Base-by-base conservation (phyloP, 2,113 vertebrate species). In the Platichthys stellatus region DNA sequence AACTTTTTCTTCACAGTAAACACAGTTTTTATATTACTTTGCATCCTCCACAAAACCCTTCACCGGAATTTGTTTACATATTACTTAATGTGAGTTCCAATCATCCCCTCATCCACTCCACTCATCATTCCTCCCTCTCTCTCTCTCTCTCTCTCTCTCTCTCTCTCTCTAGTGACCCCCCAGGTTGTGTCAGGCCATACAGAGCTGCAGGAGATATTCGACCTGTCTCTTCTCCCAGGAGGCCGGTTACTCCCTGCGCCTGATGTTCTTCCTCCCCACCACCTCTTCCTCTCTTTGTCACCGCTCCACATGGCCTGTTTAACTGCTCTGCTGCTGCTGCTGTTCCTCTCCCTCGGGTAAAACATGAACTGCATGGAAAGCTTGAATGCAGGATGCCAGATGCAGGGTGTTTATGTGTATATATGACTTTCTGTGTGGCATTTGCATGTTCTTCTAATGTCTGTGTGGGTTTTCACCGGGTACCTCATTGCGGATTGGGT, bases 121-220 rank as follows among this genome's bases (percentile, higher is more conserved):
- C 17, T 57, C 54, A 57, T 24, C n/a, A 24, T 54, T 2, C 3
- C 49, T 54, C 51, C 9, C 51, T 10, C 51, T n/a, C 51, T 7
- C 51, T 10, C 54, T 12, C 54, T 23, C 54, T 51, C 49, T 20
- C 49, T 20, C 49, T 20, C 51, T 7, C 51, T 10, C 54, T 12
- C 54, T 21, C 21, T 24, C 21, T 26, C 24, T 24, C 24, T 23
- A 94, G 94, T 94, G 78, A 90, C 78, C 76, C 88, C 92, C 47
- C 81, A 83, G 85, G 26, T 45, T 31, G 66, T 81, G 57, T 68
- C 31, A 1, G 90, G 86, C 71, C 89, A 93, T 60, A 85, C 81
- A 21, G 81, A 91, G 83, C 91, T 95, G 78, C 93, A 94, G 83
- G 86, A 88, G 74, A 82, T 89, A 76, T 95, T 95, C 76, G 88